phyloP scores from a whole-genome alignment of 2,113 vertebrate species.

The Rhinogobius similis region DNA sequence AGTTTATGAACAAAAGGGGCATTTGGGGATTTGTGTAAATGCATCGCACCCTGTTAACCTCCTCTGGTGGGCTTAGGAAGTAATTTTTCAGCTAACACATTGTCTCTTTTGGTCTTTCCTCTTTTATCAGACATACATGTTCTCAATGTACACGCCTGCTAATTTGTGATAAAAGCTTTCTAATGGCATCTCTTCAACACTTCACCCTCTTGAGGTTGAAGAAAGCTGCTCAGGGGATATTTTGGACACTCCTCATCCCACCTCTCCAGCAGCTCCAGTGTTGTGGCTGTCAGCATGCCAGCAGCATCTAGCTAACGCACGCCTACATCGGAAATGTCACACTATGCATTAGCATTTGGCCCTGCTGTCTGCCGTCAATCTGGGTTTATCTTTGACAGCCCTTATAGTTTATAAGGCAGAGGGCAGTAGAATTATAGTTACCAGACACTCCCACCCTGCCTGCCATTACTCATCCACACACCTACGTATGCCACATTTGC shows the following conservation, averaged over 20 bases:
- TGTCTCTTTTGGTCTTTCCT: constrained; percentile 28
- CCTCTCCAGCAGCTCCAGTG: constrained; percentile 6
- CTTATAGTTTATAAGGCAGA: constrained; percentile 66
- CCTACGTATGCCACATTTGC: constrained; percentile 72
- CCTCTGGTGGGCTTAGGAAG: constrained; percentile 43
- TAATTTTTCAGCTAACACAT: constrained; percentile 13
- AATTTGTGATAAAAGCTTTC: constrained; percentile 52
- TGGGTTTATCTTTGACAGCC: constrained; percentile 76
- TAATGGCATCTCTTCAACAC: constrained; percentile 44
- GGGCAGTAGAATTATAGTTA: constrained; percentile 75
- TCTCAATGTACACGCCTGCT: constrained; percentile 57
- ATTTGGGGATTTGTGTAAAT: constrained; percentile 53
- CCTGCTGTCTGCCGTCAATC: constrained; percentile 74
- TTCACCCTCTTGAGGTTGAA: constrained; percentile 23
- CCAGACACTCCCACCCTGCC: constrained; percentile 66
- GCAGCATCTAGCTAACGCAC: constrained; percentile 66
- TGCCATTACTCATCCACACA: constrained; percentile 79
- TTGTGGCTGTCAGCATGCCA: constrained; percentile 55
- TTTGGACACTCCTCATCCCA: constrained; percentile 24
- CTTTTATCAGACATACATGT: constrained; percentile 36
- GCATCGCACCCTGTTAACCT: constrained; percentile 33
- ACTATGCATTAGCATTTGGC: constrained; percentile 81
- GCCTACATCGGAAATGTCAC: constrained; percentile 76
- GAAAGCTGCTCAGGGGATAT: constrained; percentile 41
- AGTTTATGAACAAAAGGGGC: constrained; percentile 61